These are phyloP conservation scores for Stichodactyla helianthus DNA, from an alignment of 64 coral and sea anemone species.

Conservation along the genomic window DNA sequence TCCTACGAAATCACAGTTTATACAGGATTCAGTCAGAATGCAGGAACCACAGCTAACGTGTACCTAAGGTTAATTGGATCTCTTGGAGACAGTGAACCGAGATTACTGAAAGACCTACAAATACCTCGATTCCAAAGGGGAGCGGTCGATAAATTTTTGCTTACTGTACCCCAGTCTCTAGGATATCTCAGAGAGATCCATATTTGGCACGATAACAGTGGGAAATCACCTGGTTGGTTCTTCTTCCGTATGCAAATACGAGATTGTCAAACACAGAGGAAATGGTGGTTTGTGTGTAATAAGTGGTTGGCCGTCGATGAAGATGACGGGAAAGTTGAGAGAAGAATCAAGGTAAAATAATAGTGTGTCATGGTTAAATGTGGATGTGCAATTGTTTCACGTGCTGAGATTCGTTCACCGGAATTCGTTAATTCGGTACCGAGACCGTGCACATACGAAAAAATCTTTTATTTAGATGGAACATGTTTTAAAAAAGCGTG, in stretches of 20 bases:
- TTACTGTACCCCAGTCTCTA: slow-evolving; percentile 72
- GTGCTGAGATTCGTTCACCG: no score
- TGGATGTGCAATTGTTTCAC: no score
- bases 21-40: slow-evolving; percentile 61
- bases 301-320: slow-evolving; percentile 86
- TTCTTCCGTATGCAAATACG: slow-evolving; percentile 79
- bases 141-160: slow-evolving; percentile 73
- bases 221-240: slow-evolving; percentile 71
- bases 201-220: slow-evolving; percentile 81
- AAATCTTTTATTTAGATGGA: background rate
- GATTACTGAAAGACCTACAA: slow-evolving; percentile 56
- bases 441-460: no score
- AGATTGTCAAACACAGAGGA: slow-evolving; percentile 62
- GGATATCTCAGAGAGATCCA: slow-evolving; percentile 63
- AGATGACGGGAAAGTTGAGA: slow-evolving; percentile 62
- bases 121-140: slow-evolving; percentile 55
- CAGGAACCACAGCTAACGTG: slow-evolving; percentile 73
- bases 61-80: slow-evolving; percentile 67
- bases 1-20: slow-evolving; percentile 83
- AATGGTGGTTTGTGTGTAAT: slow-evolving; percentile 87
- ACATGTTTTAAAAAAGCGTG: background rate
- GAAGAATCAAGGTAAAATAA: background rate
- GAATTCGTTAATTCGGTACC: no score
- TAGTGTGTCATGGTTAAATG: no score
- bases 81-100: slow-evolving; percentile 68